phyloP scores from a whole-genome alignment of 2,888 invertebrate genomes.

The Hypena proboscidalis region DNA sequence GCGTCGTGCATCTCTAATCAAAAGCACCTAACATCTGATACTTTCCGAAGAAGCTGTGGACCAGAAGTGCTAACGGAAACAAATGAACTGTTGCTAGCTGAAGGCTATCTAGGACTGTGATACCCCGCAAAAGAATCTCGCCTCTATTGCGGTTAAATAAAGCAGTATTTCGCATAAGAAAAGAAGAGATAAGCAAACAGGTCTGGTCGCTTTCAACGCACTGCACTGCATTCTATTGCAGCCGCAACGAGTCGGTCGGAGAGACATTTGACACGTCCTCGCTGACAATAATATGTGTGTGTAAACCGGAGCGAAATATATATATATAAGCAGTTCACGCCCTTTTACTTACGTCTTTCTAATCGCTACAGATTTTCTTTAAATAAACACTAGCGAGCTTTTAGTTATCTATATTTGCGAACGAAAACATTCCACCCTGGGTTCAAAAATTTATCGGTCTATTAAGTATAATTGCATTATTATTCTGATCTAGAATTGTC shows the following conservation, averaged over 20 bases:
- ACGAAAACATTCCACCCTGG: slow-evolving; percentile 5
- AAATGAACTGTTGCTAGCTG: slow-evolving; percentile 77
- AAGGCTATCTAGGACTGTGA: slow-evolving; percentile 62
- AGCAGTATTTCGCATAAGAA: slow-evolving; percentile 51
- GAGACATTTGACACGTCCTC: slow-evolving; percentile 81
- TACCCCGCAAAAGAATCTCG: slow-evolving; percentile 34
- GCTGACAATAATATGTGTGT: slow-evolving; percentile 70
- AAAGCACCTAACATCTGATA: slow-evolving; percentile 70
- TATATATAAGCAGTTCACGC: slow-evolving; percentile 44
- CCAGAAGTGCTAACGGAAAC: slow-evolving; percentile 79
- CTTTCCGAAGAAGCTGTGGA: slow-evolving; percentile 68
- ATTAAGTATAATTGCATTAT: slow-evolving; percentile 24
- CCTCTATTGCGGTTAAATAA: slow-evolving; percentile 43
- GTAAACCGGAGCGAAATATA: slow-evolving; percentile 63
- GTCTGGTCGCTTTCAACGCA: slow-evolving; percentile 74
- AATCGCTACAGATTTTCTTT: slow-evolving; percentile 16
- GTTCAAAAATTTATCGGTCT: slow-evolving; percentile 12
- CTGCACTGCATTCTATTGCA: slow-evolving; percentile 76
- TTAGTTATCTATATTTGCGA: slow-evolving; percentile 3
- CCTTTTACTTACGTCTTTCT: slow-evolving; percentile 24
- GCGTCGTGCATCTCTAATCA: slow-evolving; percentile 75
- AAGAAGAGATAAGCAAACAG: slow-evolving; percentile 65
- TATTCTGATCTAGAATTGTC: slow-evolving; percentile 14
- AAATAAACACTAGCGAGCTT: slow-evolving; percentile 7
- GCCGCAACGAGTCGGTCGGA: slow-evolving; percentile 69